Evolutionary conservation across 2,888 invertebrate genomes (phyloP), one percentile per base, ranked within the genome.

Genomic region (Plagodis dolabraria): DNA sequence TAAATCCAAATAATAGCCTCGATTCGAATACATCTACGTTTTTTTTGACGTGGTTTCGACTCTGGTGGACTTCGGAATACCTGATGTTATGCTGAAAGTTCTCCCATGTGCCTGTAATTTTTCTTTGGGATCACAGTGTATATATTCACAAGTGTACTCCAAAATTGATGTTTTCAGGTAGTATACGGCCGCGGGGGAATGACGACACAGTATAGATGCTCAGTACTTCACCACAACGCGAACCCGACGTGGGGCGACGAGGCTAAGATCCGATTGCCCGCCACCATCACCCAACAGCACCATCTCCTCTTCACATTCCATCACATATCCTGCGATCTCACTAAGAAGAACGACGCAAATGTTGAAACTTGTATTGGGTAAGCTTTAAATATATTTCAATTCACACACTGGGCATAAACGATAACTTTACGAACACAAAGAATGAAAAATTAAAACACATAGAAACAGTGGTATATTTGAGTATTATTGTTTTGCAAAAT

Each of bases 241-340:
- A 95, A 94, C 63, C 99, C 99, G 0, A 95, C 95, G 12, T 99
- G 98, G 97, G 96, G 97, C 79, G 98, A 98, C 85, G 99, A 99
- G 91, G 95, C 98, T 47, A 99, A 99, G 93, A 94, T 99, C 60
- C 94, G 96, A 33, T 92, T 99, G 40, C 99, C 99, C 0, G 94
- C 97, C 12, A 96, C 97, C 64, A 91, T 99, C 52, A 96, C 97
- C 45, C 88, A 95, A 0, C 95, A 96, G 53, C 99, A 99, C 86
- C 99, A 99, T 83, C 88, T 99, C 57, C 93, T 99, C 53, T 99
- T 99, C 90, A 97, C 97, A 5, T 99, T 99, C 90, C 96, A 97
- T 79, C 99, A 99, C 85, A 97, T 99, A 63, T 98, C 98, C 63
- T 99, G 99, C 82, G 97, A 98, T 87, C 94, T 96, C 67, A 94